Percentiles rank a stretch among this genome's conserved stretches.
These are phyloP conservation scores for Phoenicopterus ruber DNA, from an alignment of 2,113 vertebrate species.

Conservation along the genomic window DNA sequence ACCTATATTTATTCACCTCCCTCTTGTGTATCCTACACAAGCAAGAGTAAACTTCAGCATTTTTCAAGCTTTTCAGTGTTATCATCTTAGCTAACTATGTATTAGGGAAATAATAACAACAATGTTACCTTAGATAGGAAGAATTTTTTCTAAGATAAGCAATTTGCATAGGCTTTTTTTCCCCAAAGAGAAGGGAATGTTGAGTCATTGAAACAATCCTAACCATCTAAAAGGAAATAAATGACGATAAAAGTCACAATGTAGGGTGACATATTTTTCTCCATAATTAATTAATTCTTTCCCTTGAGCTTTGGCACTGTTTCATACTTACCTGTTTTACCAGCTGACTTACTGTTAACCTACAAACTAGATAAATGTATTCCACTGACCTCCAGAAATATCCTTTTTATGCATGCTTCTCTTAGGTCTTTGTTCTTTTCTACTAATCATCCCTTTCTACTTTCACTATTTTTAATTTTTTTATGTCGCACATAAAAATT, in stretches of 20 bases:
- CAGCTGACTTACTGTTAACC: neutral
- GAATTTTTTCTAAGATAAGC: neutral
- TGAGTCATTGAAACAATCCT: neutral
- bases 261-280: neutral
- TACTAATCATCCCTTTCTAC: neutral
- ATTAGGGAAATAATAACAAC: neutral
- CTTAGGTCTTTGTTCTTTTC: neutral
- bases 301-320: neutral
- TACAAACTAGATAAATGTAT: neutral
- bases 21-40: neutral
- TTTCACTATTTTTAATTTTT: neutral
- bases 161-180: neutral
- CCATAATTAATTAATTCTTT: neutral
- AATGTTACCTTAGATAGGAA: neutral
- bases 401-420: neutral
- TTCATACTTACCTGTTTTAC: neutral
- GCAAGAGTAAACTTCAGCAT: neutral
- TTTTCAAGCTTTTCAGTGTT: neutral
- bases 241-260: neutral
- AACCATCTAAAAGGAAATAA: neutral
- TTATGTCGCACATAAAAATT: neutral
- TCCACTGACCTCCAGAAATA: neutral
- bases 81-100: neutral
- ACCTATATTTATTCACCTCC: neutral
- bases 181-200: neutral